phyloP scores from a whole-genome alignment of 2,797 vertebrate genomes.

The Meda fulgida region DNA sequence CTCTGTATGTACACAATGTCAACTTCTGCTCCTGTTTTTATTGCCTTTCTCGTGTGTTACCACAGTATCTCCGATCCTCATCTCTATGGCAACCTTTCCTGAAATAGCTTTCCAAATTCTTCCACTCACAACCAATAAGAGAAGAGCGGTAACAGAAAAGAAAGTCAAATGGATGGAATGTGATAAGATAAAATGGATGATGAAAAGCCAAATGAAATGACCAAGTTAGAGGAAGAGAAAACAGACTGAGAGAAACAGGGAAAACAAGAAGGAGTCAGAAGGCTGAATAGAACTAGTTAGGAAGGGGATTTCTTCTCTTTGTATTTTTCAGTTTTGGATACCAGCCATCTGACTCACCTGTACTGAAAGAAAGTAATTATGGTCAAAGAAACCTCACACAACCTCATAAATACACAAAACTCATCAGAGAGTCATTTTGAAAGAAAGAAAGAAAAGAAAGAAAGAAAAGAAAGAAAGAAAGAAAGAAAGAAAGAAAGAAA shows the following conservation, averaged over 20 bases:
- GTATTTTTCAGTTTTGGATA: background rate
- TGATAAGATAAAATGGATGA: constrained; percentile 20
- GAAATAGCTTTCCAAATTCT: constrained; percentile 62
- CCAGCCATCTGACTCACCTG: background rate
- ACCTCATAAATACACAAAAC: background rate
- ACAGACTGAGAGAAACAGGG: background rate
- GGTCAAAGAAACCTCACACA: background rate
- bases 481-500: no score
- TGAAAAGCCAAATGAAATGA: constrained; percentile 6
- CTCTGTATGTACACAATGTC: background rate
- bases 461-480: no score
- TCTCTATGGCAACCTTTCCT: constrained; percentile 64
- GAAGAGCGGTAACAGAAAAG: constrained; percentile 39
- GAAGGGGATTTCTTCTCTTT: background rate
- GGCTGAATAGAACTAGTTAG: background rate
- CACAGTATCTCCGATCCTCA: constrained; percentile 20
- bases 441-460: background rate
- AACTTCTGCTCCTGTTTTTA: constrained; percentile 21
- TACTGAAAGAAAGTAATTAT: background rate
- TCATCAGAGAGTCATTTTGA: background rate
- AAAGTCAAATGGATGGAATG: constrained; percentile 35
- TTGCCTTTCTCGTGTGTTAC: constrained; percentile 34
- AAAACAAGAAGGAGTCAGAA: background rate
- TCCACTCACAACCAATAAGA: constrained; percentile 50
- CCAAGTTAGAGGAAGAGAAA: background rate